Base-by-base conservation (phyloP, 2,888 invertebrate species). In the Cerceris rybyensis region DNA sequence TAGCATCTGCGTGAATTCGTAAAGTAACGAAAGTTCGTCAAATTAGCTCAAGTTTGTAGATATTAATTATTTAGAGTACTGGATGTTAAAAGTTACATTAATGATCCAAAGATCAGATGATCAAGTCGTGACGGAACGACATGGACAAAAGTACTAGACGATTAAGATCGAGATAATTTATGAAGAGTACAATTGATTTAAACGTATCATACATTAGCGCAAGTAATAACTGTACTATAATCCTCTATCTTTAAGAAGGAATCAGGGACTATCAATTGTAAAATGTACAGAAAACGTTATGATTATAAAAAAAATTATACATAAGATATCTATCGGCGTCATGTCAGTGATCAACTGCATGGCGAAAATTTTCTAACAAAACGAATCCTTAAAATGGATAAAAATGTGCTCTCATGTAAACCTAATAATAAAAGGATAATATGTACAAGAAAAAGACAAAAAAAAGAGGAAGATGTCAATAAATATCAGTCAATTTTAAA, bases 1-100 rank as follows among this genome's bases (percentile, higher is more conserved):
- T 82, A 91, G 88, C 80, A 89, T 90, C 81, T 92, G 91, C 87
- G 88, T 91, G 86, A 92, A 92, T 88, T 92, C 91, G 46, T 92
- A 83, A 88, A 65, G 28, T n/a, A 52, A 41, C 17, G 57, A 58
- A 57, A 28, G 4, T 28, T 28, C 28, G 39, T 71, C 43, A 66
- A 16, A 72, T 66, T 82, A 82, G 78, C 70, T 78, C 73, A 82
- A 75, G 70, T 76, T 77, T 78, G 83, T 85, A 81, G 83, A 85
- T 81, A 81, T 17, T 78, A 70, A 69, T 72, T 68, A 70, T 52
- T 61, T 70, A 72, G 70, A 39, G 7, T 54, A 54, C 54, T 70
- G 60, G 57, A 74, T 60, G 50, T 74, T 70, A 68, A 71, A 42
- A 57, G 52, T 17, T 43, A 71, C 60, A 49, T 61, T 65, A 59